Percentiles rank a stretch among this genome's conserved stretches.
These are phyloP conservation scores for Polypedilum vanderplanki DNA, from an alignment of 1,140 invertebrate genomes.

Conservation along the genomic window DNA sequence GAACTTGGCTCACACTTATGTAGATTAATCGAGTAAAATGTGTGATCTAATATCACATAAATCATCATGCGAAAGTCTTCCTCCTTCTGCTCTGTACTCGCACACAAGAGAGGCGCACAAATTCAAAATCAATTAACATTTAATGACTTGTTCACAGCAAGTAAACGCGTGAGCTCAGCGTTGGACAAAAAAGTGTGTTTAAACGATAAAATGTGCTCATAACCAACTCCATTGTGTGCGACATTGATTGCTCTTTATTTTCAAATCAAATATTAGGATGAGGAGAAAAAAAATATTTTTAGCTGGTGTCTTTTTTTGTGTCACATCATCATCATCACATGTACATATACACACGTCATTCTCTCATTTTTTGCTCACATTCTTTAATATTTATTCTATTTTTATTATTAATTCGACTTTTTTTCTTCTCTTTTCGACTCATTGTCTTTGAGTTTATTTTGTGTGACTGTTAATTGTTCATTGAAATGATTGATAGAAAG, in stretches of 20 bases:
- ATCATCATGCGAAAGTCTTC: background rate
- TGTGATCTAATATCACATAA: constrained; percentile 3
- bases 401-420: background rate
- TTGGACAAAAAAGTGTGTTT: background rate
- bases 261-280: constrained; percentile 15
- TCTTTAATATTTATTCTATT: constrained; percentile 20
- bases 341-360: background rate
- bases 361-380: background rate
- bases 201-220: constrained; percentile 12
- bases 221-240: background rate
- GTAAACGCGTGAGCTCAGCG: background rate
- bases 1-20: background rate
- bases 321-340: constrained; percentile 10
- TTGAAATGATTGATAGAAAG: background rate
- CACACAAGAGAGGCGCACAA: background rate
- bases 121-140: constrained; percentile 28
- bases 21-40: background rate
- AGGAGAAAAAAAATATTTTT: background rate
- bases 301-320: background rate
- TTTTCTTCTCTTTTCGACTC: background rate
- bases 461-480: background rate
- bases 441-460: too few relatives aligned
- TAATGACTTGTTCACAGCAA: constrained; percentile 26
- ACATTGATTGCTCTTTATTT: constrained; percentile 29
- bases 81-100: background rate